Evolutionary conservation across 2,888 invertebrate species (phyloP).

Genomic region (Caenorhabditis sp.): DNA sequence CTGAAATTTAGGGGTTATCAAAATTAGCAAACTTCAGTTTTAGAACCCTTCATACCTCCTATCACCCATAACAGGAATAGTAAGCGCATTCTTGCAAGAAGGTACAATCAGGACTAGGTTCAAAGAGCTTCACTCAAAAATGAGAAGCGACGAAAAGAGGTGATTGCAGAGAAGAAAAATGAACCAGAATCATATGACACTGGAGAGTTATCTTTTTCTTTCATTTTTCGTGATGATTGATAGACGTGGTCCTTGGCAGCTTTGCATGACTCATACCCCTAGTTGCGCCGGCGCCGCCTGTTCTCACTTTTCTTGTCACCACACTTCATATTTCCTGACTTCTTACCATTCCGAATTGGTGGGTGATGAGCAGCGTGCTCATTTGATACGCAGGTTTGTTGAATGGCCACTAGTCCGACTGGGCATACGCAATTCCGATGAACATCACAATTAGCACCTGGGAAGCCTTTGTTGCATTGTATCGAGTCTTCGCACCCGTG

Average conservation of each 20-base stretch:
- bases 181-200: slow-evolving; percentile 57
- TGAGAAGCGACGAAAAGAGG: slow-evolving; percentile 8
- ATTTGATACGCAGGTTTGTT: slow-evolving; percentile 74
- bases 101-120: neutral
- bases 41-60: slow-evolving; percentile 1
- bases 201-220: slow-evolving; percentile 46
- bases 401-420: slow-evolving; percentile 73
- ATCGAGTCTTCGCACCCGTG: slow-evolving; percentile 79
- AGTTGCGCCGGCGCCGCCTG: slow-evolving; percentile 26
- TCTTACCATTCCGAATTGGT: slow-evolving; percentile 41
- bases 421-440: slow-evolving; percentile 79
- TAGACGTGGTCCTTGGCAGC: slow-evolving; percentile 46
- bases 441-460: slow-evolving; percentile 78
- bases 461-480: slow-evolving; percentile 79
- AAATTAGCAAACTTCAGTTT: neutral
- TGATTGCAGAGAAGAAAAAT: slow-evolving; percentile 43
- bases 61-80: neutral
- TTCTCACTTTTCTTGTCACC: slow-evolving; percentile 20
- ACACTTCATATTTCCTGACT: slow-evolving; percentile 1
- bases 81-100: slow-evolving; percentile 37
- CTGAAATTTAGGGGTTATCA: slow-evolving; percentile 20
- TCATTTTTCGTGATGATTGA: slow-evolving; percentile 56
- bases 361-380: slow-evolving; percentile 18
- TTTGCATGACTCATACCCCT: slow-evolving; percentile 48
- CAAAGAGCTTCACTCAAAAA: neutral